Base-by-base conservation (phyloP, 2,797 vertebrate species). In the Lagocephalus sceleratus region DNA sequence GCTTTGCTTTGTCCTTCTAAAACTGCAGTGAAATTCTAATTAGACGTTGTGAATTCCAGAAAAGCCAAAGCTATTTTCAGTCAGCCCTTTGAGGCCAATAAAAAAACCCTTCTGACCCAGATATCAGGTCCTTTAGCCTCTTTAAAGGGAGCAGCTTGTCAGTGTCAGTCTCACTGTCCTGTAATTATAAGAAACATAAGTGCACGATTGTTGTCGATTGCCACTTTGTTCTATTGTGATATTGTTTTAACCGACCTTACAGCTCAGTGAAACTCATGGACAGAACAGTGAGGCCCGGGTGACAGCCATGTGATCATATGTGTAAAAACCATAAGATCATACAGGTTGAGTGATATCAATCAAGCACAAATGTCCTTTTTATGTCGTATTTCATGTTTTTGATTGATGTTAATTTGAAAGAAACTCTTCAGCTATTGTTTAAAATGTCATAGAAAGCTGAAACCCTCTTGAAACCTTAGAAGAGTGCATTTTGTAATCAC, bases 91-190 rank as follows among this genome's bases (percentile, higher is more conserved):
- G 51, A 50, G 51, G 16, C 47, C 50, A 41, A 52, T 61, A 57
- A 71, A 76, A 67, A 78, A 66, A 40, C 54, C 54, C 42, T 60
- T 51, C 56, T 82, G 64, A 60, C 57, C 60, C 56, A 78, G 53
- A 79, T 79, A 65, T 63, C 26, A 51, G 32, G 7, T 50, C 66
- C 35, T 53, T 71, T 54, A 29, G 54, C 43, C 58, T 45, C 51
- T 49, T 59, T 47, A 49, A 20, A 47, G 14, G 47, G 10, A 52
- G 59, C 48, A 4, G 29, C 46, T 23, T 50, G 23, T 66, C 45
- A n/a, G n/a, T n/a, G n/a, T n/a, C n/a, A n/a, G n/a, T n/a, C n/a
- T n/a, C n/a, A 9, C 16, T 54, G 39, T 73, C 60, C 21, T 61
- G 47, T 55, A 47, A 25, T 63, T 66, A 9, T 25, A 46, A 10